Base-by-base conservation (phyloP, 2,888 invertebrate genomes). In the Ectemnius lituratus region DNA sequence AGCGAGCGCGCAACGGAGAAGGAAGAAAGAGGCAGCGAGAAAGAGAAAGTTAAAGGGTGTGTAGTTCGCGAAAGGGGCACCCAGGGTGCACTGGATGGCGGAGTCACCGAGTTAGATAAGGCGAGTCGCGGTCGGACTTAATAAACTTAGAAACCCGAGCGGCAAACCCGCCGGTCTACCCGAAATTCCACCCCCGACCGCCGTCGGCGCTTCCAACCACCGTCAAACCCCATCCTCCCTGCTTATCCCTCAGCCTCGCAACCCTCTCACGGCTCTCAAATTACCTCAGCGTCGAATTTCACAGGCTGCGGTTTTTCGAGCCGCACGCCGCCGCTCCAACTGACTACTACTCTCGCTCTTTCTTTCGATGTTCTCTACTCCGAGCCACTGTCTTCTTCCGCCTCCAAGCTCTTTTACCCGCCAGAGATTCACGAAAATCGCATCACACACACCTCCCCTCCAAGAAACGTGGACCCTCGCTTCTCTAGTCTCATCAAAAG, bases 131-230 rank as follows among this genome's bases (percentile, higher is more conserved):
- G 85, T 84, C 74, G 81, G 85, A 87, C 86, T 87, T 88, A 87
- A 87, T 88, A 87, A 88, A 87, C 86, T 86, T 84, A 80, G 85
- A 80, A 83, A 84, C 81, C 85, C 81, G 77, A 85, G 78, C 76
- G 78, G 76, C 81, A 69, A 73, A 76, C 79, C 75, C 73, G 66
- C 74, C 75, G 73, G 75, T 73, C 75, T 70, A 73, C 67, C 73
- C 80, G 75, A 84, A 86, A 86, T 84, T 84, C 80, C 80, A 72
- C 79, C 82, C 82, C 82, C 83, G 69, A 77, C 76, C 76, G 70
- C 74, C 69, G 67, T 67, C 78, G 67, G 64, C 64, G 71, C 71
- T 70, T n/a, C 67, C 75, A 78, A 76, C 81, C 69, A 69, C 75
- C 74, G 62, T 67, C 65, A 73, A 72, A 70, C 72, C 77, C 52